A percentile compares a stretch with the other conserved stretches of the same genome.
Evolutionary conservation across 2,888 invertebrate species (phyloP).

Genomic region (Apantesis nais): DNA sequence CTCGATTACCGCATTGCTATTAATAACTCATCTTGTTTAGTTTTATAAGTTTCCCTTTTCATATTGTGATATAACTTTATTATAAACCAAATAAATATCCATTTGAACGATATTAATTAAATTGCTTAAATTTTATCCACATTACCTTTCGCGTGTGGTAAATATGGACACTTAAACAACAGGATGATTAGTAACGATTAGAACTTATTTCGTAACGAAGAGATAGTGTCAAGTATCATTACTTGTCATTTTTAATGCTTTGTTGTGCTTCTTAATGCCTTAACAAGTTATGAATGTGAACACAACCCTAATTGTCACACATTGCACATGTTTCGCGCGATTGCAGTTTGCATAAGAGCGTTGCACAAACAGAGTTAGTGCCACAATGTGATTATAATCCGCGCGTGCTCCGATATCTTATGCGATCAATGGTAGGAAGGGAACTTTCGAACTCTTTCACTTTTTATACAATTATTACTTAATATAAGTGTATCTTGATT

Average conservation of each 20-base stretch:
- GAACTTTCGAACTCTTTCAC: constrained; percentile 75
- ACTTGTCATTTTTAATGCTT: not conserved
- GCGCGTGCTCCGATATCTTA: constrained; percentile 75
- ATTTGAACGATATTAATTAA: not conserved
- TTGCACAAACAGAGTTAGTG: constrained; percentile 77
- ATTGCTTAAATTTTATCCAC: not conserved
- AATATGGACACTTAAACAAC: not conserved
- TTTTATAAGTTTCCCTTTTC: not conserved
- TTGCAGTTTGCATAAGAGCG: constrained; percentile 78
- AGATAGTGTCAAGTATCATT: not conserved
- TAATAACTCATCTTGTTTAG: not conserved
- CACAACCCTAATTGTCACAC: constrained; percentile 53
- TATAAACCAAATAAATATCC: not conserved
- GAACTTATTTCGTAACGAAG: not conserved
- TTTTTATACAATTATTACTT: constrained; percentile 52
- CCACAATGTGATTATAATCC: constrained; percentile 74
- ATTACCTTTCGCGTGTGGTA: not conserved
- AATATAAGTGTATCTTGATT: not conserved
- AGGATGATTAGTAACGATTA: not conserved
- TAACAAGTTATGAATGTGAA: not conserved
- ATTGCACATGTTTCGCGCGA: constrained; percentile 73
- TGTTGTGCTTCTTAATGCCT: not conserved
- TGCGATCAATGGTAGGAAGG: constrained; percentile 67
- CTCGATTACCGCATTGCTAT: constrained; percentile 22
- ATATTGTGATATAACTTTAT: not conserved